Base-by-base conservation (phyloP, 1,140 invertebrate genomes). In the Neotoxoptera formosana region DNA sequence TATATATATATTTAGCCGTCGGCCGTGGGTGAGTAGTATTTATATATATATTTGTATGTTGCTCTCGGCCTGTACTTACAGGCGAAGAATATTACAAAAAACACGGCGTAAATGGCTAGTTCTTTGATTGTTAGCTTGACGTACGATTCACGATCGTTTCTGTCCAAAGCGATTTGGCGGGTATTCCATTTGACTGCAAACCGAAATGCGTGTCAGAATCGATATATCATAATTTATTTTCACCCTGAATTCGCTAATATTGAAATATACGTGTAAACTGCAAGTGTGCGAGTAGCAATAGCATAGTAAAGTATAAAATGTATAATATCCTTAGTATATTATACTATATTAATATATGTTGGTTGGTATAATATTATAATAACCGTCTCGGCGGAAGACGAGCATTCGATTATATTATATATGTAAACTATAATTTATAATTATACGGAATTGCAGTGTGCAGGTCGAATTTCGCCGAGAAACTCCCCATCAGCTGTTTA, bases 161-260 rank as follows among this genome's bases (percentile, higher is more conserved):
- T 21, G 47, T 92, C 91, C 25, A 51, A 6, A 17, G 91, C 91
- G 11, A 92, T 92, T 56, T 92, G 91, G 7, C 91, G 30, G 47
- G 91, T 92, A 9, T 41, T 41, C 88, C 88, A 90, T 17, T 14
- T 7, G 34, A 60, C 88, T 90, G 36, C 6, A 90, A 90, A 90
- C 36, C 23, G 36, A 90, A 60, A 87, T 48, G 2, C 30, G 30
- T 21, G 3, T 84, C 9, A 41, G 9, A 41, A n/a, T 17, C 60
- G 60, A 34, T n/a, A 20, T 76, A 76, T n/a, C 25, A 67, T 67
- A n/a, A 67, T n/a, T 76, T n/a, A n/a, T 67, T 67, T 67, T 67
- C 30, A 6, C 11, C 23, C 56, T 7, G 25, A 53, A 23, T 23
- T 30, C 25, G 56, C 23, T 30, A 60, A 30, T n/a, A n/a, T 60